Base-by-base conservation (phyloP, 2,888 invertebrate genomes). In the Helobdella robusta region DNA sequence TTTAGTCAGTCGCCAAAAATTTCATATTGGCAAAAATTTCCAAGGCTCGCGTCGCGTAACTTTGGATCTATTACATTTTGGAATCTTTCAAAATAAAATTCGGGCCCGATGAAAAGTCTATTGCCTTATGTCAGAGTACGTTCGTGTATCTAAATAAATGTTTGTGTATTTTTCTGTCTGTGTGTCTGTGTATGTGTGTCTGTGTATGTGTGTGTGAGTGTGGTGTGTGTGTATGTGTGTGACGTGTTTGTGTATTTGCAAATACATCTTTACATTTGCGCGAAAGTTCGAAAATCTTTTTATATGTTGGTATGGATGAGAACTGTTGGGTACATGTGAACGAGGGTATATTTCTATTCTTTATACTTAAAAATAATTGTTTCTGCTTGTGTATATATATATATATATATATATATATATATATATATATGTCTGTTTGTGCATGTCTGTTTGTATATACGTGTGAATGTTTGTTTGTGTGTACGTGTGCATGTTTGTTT, bases 361-460 rank as follows among this genome's bases (percentile, higher is more conserved):
- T 15, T 40, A 40, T 40, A 40, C 11, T 15, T 40, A 15, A 15
- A 40, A 15, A 40, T 40, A 40, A 15, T 15, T 40, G n/a, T 40
- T 15, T 40, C 11, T 40, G n/a, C 11, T 15, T 40, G 11, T 40
- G n/a, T 40, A 40, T 40, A 40, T 40, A 40, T 40, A 40, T 40
- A 40, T 40, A 40, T 40, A 40, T 40, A 40, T 40, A 40, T 40
- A 40, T 40, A 40, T 40, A 40, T 40, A 40, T 40, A 40, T 40
- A 40, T 40, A 40, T 40, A 40, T 40, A 40, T 40, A 40, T 40
- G n/a, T 40, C n/a, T 40, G n/a, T 40, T 15, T 40, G n/a, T 40
- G n/a, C n/a, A 40, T 40, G n/a, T 40, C 11, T 40, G n/a, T 40
- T 15, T 40, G n/a, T 40, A 40, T 40, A 40, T 40, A 40, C n/a